Evolutionary conservation across 2,797 vertebrate genomes (phyloP).

Genomic region (Champsocephalus esox): DNA sequence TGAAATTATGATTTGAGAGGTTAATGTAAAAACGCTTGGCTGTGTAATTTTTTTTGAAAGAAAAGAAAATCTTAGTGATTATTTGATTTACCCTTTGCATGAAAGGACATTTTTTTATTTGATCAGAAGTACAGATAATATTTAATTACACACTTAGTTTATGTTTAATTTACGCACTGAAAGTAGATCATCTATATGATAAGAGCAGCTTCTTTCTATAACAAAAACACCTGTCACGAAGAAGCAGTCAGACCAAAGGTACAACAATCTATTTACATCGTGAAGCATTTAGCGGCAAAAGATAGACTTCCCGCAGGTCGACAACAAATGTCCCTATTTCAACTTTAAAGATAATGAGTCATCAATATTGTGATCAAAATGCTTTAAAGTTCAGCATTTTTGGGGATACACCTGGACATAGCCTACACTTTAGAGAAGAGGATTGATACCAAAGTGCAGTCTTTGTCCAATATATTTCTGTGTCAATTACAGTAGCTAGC

Average conservation of each 20-base stretch:
- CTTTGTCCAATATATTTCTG: background rate
- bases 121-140: background rate
- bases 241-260: no score
- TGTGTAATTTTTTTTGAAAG: conserved; percentile 15
- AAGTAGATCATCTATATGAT: background rate
- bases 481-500: background rate
- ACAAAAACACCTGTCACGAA: background rate
- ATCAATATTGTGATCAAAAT: background rate
- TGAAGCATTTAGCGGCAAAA: no score
- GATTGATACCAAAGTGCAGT: background rate
- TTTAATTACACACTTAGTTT: no score
- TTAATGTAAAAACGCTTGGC: conserved; percentile 7
- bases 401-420: background rate
- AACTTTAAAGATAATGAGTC: no score
- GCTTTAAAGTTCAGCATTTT: background rate
- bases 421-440: background rate
- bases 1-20: conserved; percentile 54
- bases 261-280: no score
- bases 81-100: background rate
- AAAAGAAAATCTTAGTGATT: conserved; percentile 11
- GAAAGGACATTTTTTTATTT: background rate
- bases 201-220: background rate
- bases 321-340: no score
- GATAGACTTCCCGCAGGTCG: no score
- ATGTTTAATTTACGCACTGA: background rate